Percentiles rank a stretch among this genome's conserved stretches.
phyloP scores from a whole-genome alignment of 2,113 vertebrate species.

The Scalopus aquaticus region DNA sequence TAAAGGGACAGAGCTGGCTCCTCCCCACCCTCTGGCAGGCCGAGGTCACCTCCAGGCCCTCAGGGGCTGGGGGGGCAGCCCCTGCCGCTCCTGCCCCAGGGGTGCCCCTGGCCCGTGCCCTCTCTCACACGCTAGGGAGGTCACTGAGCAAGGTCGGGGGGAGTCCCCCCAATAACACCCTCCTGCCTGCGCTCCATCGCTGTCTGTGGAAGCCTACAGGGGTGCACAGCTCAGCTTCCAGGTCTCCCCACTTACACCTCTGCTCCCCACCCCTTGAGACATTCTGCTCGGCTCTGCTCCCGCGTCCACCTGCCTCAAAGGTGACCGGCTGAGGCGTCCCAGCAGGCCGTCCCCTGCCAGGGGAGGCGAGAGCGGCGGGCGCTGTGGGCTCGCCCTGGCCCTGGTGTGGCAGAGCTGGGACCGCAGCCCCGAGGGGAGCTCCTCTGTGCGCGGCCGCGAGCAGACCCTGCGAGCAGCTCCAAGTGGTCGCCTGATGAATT shows the following conservation, averaged over 20 bases:
- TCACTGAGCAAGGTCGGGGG: neutral
- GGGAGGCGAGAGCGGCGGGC: too few relatives aligned
- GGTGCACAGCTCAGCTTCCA: too few relatives aligned
- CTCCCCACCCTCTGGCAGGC: neutral
- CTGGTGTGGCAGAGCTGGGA: neutral
- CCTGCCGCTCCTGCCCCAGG: too few relatives aligned
- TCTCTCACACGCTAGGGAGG: neutral
- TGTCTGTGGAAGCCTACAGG: too few relatives aligned
- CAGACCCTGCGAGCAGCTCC: too few relatives aligned
- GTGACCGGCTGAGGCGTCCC: too few relatives aligned
- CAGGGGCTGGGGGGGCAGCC: too few relatives aligned
- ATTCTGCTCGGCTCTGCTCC: accelerated
- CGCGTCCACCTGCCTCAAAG: accelerated
- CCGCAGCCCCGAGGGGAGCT: constrained; percentile 84
- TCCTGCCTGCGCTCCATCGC: too few relatives aligned
- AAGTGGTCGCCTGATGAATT: constrained; percentile 94
- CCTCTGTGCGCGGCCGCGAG: too few relatives aligned
- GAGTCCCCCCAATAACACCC: neutral
- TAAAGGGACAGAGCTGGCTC: constrained; percentile 80
- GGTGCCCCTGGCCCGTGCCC: neutral
- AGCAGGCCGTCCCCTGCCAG: too few relatives aligned
- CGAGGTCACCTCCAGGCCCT: neutral
- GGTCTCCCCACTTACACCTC: accelerated
- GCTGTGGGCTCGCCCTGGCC: neutral
- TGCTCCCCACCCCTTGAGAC: neutral